Percentiles rank a stretch among this genome's conserved stretches.
Conservation (phyloP, 2,888 invertebrate species). For the Drymonia ruficornis region DNA sequence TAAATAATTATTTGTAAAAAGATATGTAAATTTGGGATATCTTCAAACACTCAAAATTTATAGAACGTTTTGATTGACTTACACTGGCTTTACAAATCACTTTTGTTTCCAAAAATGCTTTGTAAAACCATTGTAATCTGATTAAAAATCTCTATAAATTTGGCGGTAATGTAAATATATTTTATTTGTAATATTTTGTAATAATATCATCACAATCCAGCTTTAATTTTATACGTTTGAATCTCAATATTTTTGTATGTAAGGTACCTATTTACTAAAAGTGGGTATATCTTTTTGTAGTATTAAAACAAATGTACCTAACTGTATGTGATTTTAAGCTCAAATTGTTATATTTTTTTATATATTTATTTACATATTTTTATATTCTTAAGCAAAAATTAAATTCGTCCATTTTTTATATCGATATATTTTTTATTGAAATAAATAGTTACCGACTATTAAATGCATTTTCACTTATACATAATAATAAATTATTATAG, state of each 20-base stretch:
- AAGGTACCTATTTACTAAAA: too few relatives aligned
- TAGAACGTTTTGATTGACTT: too few relatives aligned
- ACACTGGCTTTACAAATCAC: too few relatives aligned
- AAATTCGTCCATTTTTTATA: constrained; percentile 55
- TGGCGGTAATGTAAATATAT: background rate
- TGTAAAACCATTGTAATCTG: too few relatives aligned
- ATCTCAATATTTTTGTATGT: background rate
- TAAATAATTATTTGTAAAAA: background rate
- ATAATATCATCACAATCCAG: constrained; percentile 14
- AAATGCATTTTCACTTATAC: constrained; percentile 53
- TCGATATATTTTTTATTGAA: constrained; percentile 40
- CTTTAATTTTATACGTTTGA: constrained; percentile 19
- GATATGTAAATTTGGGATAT: too few relatives aligned
- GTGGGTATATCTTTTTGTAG: too few relatives aligned
- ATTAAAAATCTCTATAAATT: too few relatives aligned
- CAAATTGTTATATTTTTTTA: background rate
- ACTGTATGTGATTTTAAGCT: background rate
- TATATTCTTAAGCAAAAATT: constrained; percentile 34
- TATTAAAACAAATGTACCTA: too few relatives aligned
- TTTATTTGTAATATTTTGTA: background rate
- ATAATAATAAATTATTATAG: constrained; percentile 14
- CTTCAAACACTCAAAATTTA: too few relatives aligned
- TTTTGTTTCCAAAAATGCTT: too few relatives aligned
- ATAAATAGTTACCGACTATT: constrained; percentile 48
- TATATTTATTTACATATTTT: background rate